A percentile compares a stretch with the other conserved stretches of the same genome.
Evolutionary conservation across 1,140 invertebrate genomes (phyloP).

Genomic region (Dufourea novaeangliae): DNA sequence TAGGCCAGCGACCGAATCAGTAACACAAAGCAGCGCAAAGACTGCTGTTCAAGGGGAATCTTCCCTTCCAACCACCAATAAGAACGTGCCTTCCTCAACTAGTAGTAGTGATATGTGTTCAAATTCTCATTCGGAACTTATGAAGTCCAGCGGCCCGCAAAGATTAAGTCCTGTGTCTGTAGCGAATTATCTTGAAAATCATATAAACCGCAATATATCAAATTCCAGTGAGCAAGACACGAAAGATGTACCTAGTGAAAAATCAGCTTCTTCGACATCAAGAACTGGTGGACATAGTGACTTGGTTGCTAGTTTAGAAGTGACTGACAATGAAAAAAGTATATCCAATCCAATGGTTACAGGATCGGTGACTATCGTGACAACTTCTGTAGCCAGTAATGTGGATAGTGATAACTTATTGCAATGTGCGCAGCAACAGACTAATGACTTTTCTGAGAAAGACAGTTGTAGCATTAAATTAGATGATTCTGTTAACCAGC

Average conservation of each 20-base stretch:
- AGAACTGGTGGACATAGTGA: slow-evolving; percentile 63
- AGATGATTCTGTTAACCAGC: slow-evolving; percentile 65
- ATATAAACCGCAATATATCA: slow-evolving; percentile 67
- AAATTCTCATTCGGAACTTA: slow-evolving; percentile 76
- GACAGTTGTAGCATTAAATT: slow-evolving; percentile 66
- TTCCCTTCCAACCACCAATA: slow-evolving; percentile 72
- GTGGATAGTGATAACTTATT: slow-evolving; percentile 73
- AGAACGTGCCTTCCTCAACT: slow-evolving; percentile 82
- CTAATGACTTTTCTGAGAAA: slow-evolving; percentile 62
- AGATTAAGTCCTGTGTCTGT: slow-evolving; percentile 71
- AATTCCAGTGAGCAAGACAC: slow-evolving; percentile 62
- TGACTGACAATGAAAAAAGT: slow-evolving; percentile 55
- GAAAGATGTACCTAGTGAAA: slow-evolving; percentile 60
- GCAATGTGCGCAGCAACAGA: slow-evolving; percentile 67
- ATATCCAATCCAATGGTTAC: slow-evolving; percentile 63
- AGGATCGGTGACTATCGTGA: slow-evolving; percentile 65
- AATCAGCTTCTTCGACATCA: slow-evolving; percentile 54
- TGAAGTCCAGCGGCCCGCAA: slow-evolving; percentile 71
- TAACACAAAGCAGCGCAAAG: slow-evolving; percentile 60
- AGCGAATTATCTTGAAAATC: slow-evolving; percentile 71
- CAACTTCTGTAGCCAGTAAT: slow-evolving; percentile 51
- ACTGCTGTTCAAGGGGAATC: slow-evolving; percentile 61
- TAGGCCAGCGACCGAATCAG: slow-evolving; percentile 74
- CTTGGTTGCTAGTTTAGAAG: slow-evolving; percentile 56
- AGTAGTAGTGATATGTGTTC: slow-evolving; percentile 81